A percentile compares a stretch with the other conserved stretches of the same genome.
These are phyloP conservation scores for Gastracanthus pulcherrimus DNA, from an alignment of 2,888 invertebrate species.

Conservation along the genomic window DNA sequence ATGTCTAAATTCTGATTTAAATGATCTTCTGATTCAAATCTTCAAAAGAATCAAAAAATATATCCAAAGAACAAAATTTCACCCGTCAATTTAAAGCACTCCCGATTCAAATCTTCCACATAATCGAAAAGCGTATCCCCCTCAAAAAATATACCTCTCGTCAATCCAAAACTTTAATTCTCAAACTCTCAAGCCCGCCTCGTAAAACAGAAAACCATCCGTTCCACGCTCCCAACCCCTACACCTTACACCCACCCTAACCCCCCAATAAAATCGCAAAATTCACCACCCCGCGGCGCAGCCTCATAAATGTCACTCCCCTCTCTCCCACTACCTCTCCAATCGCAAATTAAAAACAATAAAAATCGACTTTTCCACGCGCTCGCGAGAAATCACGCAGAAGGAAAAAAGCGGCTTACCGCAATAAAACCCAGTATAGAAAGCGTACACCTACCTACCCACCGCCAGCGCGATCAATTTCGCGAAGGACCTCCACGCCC, in stretches of 20 bases:
- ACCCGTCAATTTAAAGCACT: too few relatives aligned
- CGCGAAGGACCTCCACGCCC: slow-evolving; percentile 7
- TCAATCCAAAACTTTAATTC: background rate
- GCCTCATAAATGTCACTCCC: slow-evolving; percentile 22
- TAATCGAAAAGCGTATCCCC: background rate
- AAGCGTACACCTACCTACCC: too few relatives aligned
- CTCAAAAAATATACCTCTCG: background rate
- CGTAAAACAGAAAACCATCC: too few relatives aligned
- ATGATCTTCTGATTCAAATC: too few relatives aligned
- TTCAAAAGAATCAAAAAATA: too few relatives aligned
- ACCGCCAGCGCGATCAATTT: slow-evolving; percentile 39
- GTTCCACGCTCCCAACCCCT: too few relatives aligned
- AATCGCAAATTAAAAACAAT: slow-evolving; percentile 34
- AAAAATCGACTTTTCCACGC: slow-evolving; percentile 43
- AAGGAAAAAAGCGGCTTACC: slow-evolving; percentile 25
- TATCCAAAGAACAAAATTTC: too few relatives aligned
- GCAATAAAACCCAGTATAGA: slow-evolving; percentile 28
- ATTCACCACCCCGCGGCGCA: background rate
- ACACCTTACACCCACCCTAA: too few relatives aligned
- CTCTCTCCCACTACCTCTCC: background rate
- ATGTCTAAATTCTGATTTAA: too few relatives aligned
- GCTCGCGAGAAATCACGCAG: background rate
- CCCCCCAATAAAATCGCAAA: slow-evolving; percentile 30
- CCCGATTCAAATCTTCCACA: too few relatives aligned
- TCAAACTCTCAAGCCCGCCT: too few relatives aligned